Percentiles rank a stretch among this genome's conserved stretches.
phyloP scores from a whole-genome alignment of 2,888 invertebrate genomes.

The Sinohyriopsis cumingii region DNA sequence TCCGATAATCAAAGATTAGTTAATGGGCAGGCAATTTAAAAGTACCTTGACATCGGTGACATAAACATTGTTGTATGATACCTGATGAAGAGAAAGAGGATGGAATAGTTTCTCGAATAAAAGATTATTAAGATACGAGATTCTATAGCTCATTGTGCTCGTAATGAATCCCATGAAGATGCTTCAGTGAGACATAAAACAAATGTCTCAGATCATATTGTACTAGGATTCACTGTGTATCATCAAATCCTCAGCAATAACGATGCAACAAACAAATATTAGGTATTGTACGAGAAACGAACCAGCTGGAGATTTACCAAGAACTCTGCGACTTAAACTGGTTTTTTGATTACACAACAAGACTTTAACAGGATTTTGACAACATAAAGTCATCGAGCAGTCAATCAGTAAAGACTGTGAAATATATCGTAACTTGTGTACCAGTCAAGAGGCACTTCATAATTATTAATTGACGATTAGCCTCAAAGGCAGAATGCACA shows the following conservation, averaged over 20 bases:
- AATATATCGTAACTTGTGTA: no score
- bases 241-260: slow-evolving; percentile 1
- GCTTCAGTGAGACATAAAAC: neutral
- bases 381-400: no score
- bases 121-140: slow-evolving; percentile 1
- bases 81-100: no score
- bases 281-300: slow-evolving; percentile 10
- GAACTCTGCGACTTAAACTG: slow-evolving; percentile 2
- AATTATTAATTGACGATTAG: no score
- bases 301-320: slow-evolving; percentile 3
- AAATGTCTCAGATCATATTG: neutral
- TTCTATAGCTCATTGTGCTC: neutral
- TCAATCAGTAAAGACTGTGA: no score
- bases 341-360: slow-evolving; percentile 4
- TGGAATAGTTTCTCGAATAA: neutral
- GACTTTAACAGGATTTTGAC: no score
- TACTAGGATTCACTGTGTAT: slow-evolving; percentile 2
- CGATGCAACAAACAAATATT: neutral
- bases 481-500: no score
- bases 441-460: no score
- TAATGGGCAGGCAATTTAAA: no score
- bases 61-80: no score
- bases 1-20: no score
- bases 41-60: no score
- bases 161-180: slow-evolving; percentile 2